Percentiles rank a stretch among this genome's conserved stretches.
These are phyloP conservation scores for Caenorhabditis uteleia DNA, from an alignment of 2,888 invertebrate genomes.

Conservation along the genomic window DNA sequence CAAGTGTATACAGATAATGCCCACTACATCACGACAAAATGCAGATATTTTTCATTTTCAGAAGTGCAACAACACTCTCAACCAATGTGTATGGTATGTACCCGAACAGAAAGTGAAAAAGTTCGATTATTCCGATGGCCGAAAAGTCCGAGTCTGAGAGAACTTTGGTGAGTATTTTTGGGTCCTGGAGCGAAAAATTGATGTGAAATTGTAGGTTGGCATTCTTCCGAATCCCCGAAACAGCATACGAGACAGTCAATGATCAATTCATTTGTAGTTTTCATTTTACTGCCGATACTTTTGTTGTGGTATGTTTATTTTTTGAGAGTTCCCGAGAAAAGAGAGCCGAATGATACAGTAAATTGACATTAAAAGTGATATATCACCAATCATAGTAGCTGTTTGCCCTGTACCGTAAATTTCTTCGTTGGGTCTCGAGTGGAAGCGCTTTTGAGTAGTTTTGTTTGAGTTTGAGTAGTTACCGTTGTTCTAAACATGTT, in stretches of 20 bases:
- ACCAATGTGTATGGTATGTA: constrained; percentile 25
- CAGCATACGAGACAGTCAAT: not conserved
- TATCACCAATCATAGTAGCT: too few relatives aligned
- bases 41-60: too few relatives aligned
- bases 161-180: constrained; percentile 19
- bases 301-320: constrained; percentile 19
- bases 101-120: constrained; percentile 29
- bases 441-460: too few relatives aligned
- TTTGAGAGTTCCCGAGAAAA: not conserved
- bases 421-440: too few relatives aligned
- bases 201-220: not conserved
- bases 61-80: not conserved
- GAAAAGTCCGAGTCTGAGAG: constrained; percentile 20
- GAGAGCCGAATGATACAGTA: too few relatives aligned
- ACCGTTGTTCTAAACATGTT: too few relatives aligned
- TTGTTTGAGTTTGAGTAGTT: too few relatives aligned
- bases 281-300: constrained; percentile 36
- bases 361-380: too few relatives aligned
- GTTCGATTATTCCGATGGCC: constrained; percentile 42
- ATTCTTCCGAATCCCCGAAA: too few relatives aligned
- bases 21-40: too few relatives aligned
- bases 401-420: too few relatives aligned
- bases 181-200: not conserved
- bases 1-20: not conserved
- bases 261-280: constrained; percentile 36